Evolutionary conservation across 2,888 invertebrate genomes (phyloP).

Genomic region (Limnephilus rhombicus): DNA sequence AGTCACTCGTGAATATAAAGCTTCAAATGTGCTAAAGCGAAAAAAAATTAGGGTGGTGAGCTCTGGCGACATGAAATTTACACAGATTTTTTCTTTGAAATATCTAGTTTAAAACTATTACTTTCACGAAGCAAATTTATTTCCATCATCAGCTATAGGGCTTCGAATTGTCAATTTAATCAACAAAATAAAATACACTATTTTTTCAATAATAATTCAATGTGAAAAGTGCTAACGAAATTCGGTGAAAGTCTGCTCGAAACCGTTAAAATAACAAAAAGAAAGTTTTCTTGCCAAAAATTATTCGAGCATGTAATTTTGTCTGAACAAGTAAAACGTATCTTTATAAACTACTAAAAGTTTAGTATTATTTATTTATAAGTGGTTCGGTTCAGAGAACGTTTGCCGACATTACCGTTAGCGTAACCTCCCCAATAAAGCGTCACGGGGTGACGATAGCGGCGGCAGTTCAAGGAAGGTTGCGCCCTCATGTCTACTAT

Average conservation of each 20-base stretch:
- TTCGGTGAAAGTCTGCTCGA: background rate
- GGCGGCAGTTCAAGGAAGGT: constrained; percentile 53
- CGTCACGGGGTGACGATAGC: constrained; percentile 58
- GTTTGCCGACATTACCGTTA: constrained; percentile 4
- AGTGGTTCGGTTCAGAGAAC: constrained; percentile 9
- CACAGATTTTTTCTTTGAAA: too few species aligned
- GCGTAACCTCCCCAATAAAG: constrained; percentile 44
- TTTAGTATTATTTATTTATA: background rate
- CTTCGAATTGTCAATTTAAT: too few species aligned
- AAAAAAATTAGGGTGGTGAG: too few species aligned
- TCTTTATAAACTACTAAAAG: background rate
- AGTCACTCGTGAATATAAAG: too few species aligned
- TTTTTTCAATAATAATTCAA: too few species aligned
- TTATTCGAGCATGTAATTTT: background rate
- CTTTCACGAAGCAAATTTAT: too few species aligned
- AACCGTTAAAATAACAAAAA: background rate
- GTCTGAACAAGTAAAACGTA: background rate
- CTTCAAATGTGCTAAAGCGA: too few species aligned
- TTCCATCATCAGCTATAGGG: too few species aligned
- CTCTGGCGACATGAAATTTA: too few species aligned
- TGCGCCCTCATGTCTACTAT: constrained; percentile 52
- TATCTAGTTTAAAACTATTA: too few species aligned
- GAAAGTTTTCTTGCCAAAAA: background rate
- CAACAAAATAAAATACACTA: too few species aligned
- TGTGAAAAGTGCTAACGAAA: background rate